phyloP scores from a whole-genome alignment of 2,797 vertebrate species.

The Nannoperca australis region DNA sequence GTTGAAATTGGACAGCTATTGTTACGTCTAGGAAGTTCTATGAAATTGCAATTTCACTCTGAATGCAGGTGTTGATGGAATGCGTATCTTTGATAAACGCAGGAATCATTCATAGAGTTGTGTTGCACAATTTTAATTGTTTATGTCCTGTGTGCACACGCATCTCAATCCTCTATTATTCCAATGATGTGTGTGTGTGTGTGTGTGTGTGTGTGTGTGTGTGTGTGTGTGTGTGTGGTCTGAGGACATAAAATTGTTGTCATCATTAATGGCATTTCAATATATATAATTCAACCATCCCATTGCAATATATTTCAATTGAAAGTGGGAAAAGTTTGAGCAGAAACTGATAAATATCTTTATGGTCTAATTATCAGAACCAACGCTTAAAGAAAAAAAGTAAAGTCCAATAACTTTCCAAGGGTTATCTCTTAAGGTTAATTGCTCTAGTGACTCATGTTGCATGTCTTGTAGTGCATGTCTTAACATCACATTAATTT shows the following conservation, averaged over 20 bases:
- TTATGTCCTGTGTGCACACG: background rate
- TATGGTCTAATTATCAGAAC: conserved; percentile 36
- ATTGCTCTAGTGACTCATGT: conserved; percentile 42
- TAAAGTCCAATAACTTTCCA: conserved; percentile 38
- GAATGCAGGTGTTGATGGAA: conserved; percentile 40
- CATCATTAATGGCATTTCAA: conserved; percentile 26
- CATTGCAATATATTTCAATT: conserved; percentile 1
- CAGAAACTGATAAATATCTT: conserved; percentile 37
- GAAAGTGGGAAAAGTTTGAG: conserved; percentile 22
- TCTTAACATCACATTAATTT: conserved; percentile 49
- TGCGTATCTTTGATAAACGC: conserved; percentile 20
- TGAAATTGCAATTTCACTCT: conserved; percentile 38
- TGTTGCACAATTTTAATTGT: conserved; percentile 9
- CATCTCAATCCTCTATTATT: background rate
- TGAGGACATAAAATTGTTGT: conserved; percentile 10
- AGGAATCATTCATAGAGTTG: conserved; percentile 8
- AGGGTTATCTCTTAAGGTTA: conserved; percentile 56
- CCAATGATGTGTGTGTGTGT: conserved; percentile 1
- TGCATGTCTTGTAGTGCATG: conserved; percentile 38
- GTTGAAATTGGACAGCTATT: conserved; percentile 47
- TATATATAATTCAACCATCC: conserved; percentile 21
- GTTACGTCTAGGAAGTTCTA: conserved; percentile 28
- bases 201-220: background rate
- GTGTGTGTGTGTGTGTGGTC: background rate
- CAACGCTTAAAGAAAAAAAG: conserved; percentile 15